Evolutionary conservation across 2,113 vertebrate species (phyloP).

Genomic region (Theropithecus gelada): DNA sequence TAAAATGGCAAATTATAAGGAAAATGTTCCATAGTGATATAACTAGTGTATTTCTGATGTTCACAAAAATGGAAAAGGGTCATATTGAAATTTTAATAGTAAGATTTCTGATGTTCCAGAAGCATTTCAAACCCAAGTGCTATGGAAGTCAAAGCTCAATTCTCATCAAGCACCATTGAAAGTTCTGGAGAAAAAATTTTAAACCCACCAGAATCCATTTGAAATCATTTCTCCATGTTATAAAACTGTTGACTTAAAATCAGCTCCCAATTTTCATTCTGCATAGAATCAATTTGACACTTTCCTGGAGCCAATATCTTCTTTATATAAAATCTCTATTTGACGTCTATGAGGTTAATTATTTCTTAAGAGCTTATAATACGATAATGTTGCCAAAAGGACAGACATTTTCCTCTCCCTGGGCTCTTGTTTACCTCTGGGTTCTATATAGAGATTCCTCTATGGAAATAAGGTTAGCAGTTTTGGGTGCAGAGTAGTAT

Average conservation of each 20-base stretch:
- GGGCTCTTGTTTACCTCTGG: not conserved
- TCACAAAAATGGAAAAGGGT: constrained; percentile 1
- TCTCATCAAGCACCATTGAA: constrained; percentile 1
- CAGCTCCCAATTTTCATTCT: not conserved
- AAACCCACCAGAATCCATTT: not conserved
- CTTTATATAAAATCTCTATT: constrained; percentile 26
- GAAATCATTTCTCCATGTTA: constrained; percentile 8
- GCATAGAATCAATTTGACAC: not conserved
- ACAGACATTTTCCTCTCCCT: not conserved
- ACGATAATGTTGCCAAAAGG: not conserved
- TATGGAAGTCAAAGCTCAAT: constrained; percentile 14
- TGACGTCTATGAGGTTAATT: constrained; percentile 35
- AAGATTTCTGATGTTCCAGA: constrained; percentile 27
- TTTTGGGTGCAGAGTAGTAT: not conserved
- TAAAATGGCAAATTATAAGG: not conserved
- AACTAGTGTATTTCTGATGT: not conserved
- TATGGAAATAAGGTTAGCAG: constrained; percentile 23
- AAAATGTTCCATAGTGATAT: not conserved
- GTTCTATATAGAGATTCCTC: not conserved
- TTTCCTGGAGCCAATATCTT: not conserved
- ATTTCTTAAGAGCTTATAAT: not conserved
- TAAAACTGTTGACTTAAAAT: constrained; percentile 41
- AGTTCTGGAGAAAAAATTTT: constrained; percentile 26
- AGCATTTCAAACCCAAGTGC: constrained; percentile 31
- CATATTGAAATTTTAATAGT: constrained; percentile 14